Base-by-base conservation (phyloP, 1,140 invertebrate genomes). In the Meteorus sp. region DNA sequence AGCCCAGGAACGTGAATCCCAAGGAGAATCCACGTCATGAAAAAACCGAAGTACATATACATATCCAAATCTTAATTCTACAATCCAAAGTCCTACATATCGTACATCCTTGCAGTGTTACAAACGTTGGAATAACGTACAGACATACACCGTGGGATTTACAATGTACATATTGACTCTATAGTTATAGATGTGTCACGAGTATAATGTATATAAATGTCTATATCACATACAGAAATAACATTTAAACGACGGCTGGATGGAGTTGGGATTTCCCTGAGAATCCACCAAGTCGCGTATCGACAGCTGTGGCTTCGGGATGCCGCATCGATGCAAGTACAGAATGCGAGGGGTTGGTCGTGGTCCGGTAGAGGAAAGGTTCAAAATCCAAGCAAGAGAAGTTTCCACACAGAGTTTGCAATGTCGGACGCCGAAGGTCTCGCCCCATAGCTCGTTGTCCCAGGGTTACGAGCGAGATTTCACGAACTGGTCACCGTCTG, bases 401-500 rank as follows among this genome's bases (percentile, higher is more conserved):
- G n/a, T n/a, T 11, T 29, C 13, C 22, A 31, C 9, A 52, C 15
- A 33, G 47, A 52, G 50, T 52, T 52, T 52, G 50, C 31, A 35
- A 29, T 33, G 33, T 48, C 13, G 25, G 45, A 13, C 45, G 45
- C 27, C 25, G 4, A 22, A 48, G 20, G 52, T 37, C 22, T 53
- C 13, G 29, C 50, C 25, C 27, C 41, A 23, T n/a, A 25, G 33
- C 39, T 56, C 43, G 45, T 61, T 61, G 53, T 61, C 20, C 52
- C 4, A 50, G 27, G 20, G 54, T 55, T 58, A 62, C 55, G 27
- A 62, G 39, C 56, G 56, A 59, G 52, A 63, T 63, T 63, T 63
- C 61, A 63, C 61, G 37, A 56, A 52, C 52, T 44, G 61, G 56
- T 56, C 61, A 59, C 61, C 56, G 57, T 44, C 52, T 56, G 61